These are phyloP conservation scores for Parotia lawesii DNA, from an alignment of 2,113 vertebrate genomes.

Conservation along the genomic window DNA sequence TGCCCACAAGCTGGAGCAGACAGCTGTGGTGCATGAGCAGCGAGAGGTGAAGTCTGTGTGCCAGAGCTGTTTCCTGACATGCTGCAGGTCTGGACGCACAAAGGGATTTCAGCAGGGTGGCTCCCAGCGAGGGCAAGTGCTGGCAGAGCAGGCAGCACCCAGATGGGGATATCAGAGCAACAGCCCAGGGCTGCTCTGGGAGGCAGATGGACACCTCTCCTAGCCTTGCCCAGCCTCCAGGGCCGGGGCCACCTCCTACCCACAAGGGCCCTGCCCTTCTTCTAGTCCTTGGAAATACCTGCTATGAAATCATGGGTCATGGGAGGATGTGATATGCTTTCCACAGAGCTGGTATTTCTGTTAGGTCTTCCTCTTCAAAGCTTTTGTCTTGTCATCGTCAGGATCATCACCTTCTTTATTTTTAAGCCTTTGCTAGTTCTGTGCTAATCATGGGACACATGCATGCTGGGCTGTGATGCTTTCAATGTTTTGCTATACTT, in stretches of 20 bases:
- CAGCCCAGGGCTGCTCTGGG: neutral
- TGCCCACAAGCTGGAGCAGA: neutral
- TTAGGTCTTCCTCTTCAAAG: neutral
- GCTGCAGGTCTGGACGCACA: neutral
- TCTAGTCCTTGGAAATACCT: neutral
- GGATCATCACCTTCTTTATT: neutral
- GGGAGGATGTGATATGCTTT: neutral
- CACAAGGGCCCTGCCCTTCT: neutral
- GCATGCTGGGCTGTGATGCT: neutral
- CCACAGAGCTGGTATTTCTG: neutral
- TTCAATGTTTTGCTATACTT: neutral
- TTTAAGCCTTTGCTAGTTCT: neutral
- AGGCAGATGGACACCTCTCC: neutral
- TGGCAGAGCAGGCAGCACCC: neutral
- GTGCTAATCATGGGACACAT: neutral
- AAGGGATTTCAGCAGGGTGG: neutral
- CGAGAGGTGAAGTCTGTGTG: rapidly evolving
- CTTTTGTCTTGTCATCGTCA: neutral
- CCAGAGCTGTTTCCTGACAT: neutral
- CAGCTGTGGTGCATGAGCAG: neutral
- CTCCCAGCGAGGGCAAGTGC: rapidly evolving
- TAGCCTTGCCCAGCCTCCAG: neutral
- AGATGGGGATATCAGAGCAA: neutral
- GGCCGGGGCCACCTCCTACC: neutral
- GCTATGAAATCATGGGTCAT: neutral